Evolutionary conservation across 1,140 invertebrate genomes (phyloP).

Genomic region (Agraylea sexmaculata): DNA sequence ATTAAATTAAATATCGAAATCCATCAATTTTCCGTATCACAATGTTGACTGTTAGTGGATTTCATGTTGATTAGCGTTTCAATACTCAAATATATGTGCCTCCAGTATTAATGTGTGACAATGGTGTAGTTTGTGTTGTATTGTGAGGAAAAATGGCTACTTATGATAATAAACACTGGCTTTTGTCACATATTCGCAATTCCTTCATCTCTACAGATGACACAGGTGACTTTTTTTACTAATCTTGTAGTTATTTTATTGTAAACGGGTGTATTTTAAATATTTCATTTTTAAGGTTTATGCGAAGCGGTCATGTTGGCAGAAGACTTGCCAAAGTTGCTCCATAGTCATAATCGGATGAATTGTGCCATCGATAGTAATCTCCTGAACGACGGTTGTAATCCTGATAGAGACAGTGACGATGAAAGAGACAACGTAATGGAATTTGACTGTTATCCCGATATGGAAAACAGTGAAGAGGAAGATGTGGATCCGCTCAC

Average conservation of each 20-base stretch:
- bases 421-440: slow-evolving; percentile 42
- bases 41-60: too few relatives aligned
- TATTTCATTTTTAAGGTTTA: too few relatives aligned
- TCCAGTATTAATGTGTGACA: too few relatives aligned
- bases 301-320: slow-evolving; percentile 68
- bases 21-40: too few relatives aligned
- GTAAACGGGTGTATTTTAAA: slow-evolving; percentile 10
- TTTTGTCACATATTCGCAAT: slow-evolving; percentile 83
- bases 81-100: too few relatives aligned
- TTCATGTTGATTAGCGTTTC: too few relatives aligned
- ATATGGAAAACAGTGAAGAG: slow-evolving; percentile 63
- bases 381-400: slow-evolving; percentile 33
- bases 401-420: slow-evolving; percentile 42
- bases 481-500: slow-evolving; percentile 51
- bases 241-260: slow-evolving; percentile 8
- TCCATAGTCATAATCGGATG: slow-evolving; percentile 31
- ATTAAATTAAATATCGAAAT: too few relatives aligned
- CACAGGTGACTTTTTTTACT: slow-evolving; percentile 70
- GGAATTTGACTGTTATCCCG: slow-evolving; percentile 59
- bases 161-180: slow-evolving; percentile 85
- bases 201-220: slow-evolving; percentile 94
- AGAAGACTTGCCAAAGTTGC: slow-evolving; percentile 59
- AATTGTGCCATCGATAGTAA: slow-evolving; percentile 19
- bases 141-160: slow-evolving; percentile 76
- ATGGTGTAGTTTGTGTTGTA: too few relatives aligned